Evolutionary conservation across 1,140 invertebrate genomes (phyloP).

Genomic region (Saxidomus purpurata): DNA sequence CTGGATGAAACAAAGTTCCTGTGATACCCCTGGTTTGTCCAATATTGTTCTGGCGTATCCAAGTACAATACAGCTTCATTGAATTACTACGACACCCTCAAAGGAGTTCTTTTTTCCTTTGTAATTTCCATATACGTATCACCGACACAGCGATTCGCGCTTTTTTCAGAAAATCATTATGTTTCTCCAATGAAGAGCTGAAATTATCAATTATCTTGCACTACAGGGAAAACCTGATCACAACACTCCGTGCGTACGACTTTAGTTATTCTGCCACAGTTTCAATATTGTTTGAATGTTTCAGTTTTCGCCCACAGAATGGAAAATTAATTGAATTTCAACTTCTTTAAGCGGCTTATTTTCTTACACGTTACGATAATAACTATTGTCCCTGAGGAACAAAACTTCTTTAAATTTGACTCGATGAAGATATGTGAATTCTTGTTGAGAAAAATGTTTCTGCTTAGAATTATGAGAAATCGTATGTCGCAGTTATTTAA

Average conservation of each 20-base stretch:
- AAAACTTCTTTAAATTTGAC: not conserved
- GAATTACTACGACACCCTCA: not conserved
- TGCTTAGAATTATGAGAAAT: no score
- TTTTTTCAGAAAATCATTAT: not conserved
- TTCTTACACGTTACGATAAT: not conserved
- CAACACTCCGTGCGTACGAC: no score
- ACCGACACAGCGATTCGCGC: not conserved
- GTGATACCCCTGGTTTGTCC: not conserved
- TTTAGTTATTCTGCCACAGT: not conserved
- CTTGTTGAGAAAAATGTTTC: not conserved
- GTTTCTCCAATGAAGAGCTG: not conserved
- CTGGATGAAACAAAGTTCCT: not conserved
- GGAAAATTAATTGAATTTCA: not conserved
- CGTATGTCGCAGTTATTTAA: no score
- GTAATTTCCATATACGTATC: not conserved
- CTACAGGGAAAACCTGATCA: slow-evolving; percentile 5
- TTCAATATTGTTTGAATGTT: not conserved
- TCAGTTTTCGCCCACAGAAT: not conserved
- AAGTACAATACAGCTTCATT: not conserved
- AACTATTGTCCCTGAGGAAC: not conserved
- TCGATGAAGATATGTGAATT: not conserved
- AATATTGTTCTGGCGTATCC: not conserved
- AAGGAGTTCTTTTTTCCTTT: not conserved
- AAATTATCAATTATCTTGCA: slow-evolving; percentile 23
- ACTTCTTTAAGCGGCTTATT: not conserved